A percentile compares a stretch with the other conserved stretches of the same genome.
Conservation (phyloP, 2,888 invertebrate genomes). For the Scelioninae gen. 1 region DNA sequence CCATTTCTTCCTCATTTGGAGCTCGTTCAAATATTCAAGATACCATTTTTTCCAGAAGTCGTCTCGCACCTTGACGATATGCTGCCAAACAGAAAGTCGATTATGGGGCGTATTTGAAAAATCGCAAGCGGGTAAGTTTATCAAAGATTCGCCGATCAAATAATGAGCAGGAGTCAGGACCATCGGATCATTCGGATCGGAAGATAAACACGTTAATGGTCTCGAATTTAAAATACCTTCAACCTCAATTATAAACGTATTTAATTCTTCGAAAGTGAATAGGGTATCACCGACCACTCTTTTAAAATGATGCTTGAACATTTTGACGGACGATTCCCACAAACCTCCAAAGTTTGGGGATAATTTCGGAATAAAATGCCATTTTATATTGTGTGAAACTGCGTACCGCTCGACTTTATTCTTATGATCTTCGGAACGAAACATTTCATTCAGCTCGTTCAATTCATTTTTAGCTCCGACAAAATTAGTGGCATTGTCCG, state of each 20-base stretch:
- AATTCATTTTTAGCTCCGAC: neutral
- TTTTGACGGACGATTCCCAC: slow-evolving; percentile 44
- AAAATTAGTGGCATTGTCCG: slow-evolving; percentile 1
- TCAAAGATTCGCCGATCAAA: too few relatives aligned
- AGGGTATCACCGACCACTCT: slow-evolving; percentile 2
- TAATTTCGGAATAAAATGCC: slow-evolving; percentile 44
- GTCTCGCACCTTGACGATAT: slow-evolving; percentile 42
- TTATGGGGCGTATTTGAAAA: too few relatives aligned
- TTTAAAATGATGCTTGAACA: too few relatives aligned
- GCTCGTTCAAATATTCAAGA: slow-evolving; percentile 58
- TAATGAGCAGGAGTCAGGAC: too few relatives aligned
- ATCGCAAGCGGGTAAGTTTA: neutral
- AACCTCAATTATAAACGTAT: neutral
- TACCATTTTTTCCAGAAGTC: slow-evolving; percentile 64
- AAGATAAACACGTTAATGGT: slow-evolving; percentile 14
- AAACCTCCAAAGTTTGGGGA: slow-evolving; percentile 51
- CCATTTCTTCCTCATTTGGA: slow-evolving; percentile 5
- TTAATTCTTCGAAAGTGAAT: slow-evolving; percentile 29
- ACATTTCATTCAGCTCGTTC: neutral
- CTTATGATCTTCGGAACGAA: neutral
- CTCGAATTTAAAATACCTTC: too few relatives aligned
- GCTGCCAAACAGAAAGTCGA: too few relatives aligned
- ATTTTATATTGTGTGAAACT: slow-evolving; percentile 7
- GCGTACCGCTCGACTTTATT: neutral
- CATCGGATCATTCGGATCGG: slow-evolving; percentile 62